Base-by-base conservation (phyloP, 2,113 vertebrate genomes). In the Mobula hypostoma region DNA sequence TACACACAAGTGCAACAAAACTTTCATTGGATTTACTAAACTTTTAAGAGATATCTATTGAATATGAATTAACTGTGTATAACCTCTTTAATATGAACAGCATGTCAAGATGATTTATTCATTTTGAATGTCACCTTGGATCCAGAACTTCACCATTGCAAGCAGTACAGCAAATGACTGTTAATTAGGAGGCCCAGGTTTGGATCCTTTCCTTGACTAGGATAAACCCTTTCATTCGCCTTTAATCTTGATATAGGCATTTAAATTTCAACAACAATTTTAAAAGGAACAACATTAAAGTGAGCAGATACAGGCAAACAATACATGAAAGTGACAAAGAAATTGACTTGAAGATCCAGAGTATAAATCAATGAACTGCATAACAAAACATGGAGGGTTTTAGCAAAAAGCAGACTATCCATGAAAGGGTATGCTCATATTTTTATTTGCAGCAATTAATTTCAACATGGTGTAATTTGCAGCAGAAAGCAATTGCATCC, bases 121-220 rank as follows among this genome's bases (percentile, higher is more conserved):
- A 36, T 90, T 90, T 90, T 90, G 29, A 90, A 90, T 68, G 61
- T 90, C 85, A 90, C 85, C 85, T 90, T 90, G 85, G n/a, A 90
- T 66, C 61, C 14, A 7, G 83, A 9, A 88, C 5, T 88, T 88
- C n/a, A 27, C 5, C 27, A 68, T 14, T 90, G 63, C 61, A 68
- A 32, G 56, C 61, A 66, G 61, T 66, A 32, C 15, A 68, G 61
- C 85, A 66, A 6, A n/a, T 90, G 85, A 32, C 85, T 90, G 12
- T 88, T 88, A 88, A 88, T 63, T 63, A 32, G 61, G 61, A 90
- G 85, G 66, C 61, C 14, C 11, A 15, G 61, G 27, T 66, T 32
- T 90, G 85, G 66, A 90, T 90, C 61, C 29, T n/a, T 66, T n/a
- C 85, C 61, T 68, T 32, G 29, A 66, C 5, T 63, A 21, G 29